Conservation (phyloP, 1,140 invertebrate species). For the Zaprionus africanus region DNA sequence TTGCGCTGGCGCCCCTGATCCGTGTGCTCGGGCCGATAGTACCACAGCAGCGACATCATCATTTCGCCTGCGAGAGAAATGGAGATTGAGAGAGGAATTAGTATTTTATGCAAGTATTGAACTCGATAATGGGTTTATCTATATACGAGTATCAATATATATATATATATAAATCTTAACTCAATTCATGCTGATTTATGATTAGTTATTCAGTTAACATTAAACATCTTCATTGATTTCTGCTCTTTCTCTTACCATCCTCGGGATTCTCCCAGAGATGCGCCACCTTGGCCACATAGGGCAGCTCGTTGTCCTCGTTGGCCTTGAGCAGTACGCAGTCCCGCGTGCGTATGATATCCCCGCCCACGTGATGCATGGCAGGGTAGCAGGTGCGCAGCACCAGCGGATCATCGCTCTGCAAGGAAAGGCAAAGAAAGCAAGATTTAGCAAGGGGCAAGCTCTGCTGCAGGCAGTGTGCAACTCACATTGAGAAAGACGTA, state of each 20-base stretch:
- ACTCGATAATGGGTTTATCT: too few species aligned
- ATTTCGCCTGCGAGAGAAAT: constrained; percentile 91
- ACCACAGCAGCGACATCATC: constrained; percentile 98
- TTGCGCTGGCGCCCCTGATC: constrained; percentile 92
- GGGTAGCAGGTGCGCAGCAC: constrained; percentile 92
- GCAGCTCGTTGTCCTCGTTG: constrained; percentile 92
- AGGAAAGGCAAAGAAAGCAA: constrained; percentile 3
- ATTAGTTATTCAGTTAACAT: neutral
- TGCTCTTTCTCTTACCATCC: constrained; percentile 88
- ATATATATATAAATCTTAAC: too few species aligned
- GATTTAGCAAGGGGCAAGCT: neutral
- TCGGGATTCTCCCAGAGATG: constrained; percentile 97
- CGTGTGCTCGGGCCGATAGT: constrained; percentile 98
- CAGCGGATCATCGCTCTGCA: constrained; percentile 92
- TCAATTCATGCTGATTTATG: too few species aligned
- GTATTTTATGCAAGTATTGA: neutral
- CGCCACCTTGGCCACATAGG: constrained; percentile 97
- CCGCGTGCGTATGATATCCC: constrained; percentile 92
- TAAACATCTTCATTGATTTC: neutral
- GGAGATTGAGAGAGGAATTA: constrained; percentile 32
- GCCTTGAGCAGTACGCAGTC: constrained; percentile 96
- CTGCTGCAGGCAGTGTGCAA: constrained; percentile 45
- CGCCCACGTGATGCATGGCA: constrained; percentile 93
- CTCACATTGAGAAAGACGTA: constrained; percentile 95
- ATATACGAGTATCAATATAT: too few species aligned